A percentile compares a stretch with the other conserved stretches of the same genome.
phyloP scores from a whole-genome alignment of 2,888 invertebrate genomes.

The Aspidapion aeneum region DNA sequence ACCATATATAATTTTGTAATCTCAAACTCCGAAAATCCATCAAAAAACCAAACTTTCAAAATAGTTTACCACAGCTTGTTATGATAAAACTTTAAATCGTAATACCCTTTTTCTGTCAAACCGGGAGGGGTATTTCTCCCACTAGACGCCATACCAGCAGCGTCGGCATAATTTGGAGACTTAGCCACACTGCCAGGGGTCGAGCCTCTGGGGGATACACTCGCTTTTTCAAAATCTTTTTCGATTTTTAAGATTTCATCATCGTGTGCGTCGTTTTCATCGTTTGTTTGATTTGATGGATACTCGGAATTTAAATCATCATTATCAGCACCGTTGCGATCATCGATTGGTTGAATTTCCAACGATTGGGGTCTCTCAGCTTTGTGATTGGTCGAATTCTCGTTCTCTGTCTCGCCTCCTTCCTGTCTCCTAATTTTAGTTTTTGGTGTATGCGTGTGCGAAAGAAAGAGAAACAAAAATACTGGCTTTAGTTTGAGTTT shows the following conservation, averaged over 20 bases:
- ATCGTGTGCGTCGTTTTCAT: background rate
- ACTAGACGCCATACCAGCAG: conserved; percentile 36
- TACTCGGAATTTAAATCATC: conserved; percentile 14
- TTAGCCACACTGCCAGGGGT: conserved; percentile 18
- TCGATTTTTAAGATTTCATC: conserved; percentile 14
- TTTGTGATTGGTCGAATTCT: conserved; percentile 13
- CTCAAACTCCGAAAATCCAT: too few species aligned
- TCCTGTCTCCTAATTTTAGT: background rate
- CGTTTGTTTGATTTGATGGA: conserved; percentile 1
- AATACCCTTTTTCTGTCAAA: conserved; percentile 62
- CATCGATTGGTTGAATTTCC: conserved; percentile 1
- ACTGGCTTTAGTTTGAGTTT: conserved; percentile 18
- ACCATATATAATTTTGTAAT: too few species aligned
- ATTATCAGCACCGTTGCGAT: background rate
- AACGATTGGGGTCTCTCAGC: conserved; percentile 23
- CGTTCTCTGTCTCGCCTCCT: background rate
- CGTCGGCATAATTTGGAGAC: conserved; percentile 23
- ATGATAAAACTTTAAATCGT: conserved; percentile 76
- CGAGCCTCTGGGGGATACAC: conserved; percentile 4
- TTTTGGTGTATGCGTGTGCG: background rate
- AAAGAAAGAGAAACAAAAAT: conserved; percentile 7
- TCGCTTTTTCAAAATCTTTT: conserved; percentile 14
- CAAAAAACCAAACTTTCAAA: too few species aligned
- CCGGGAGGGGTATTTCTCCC: conserved; percentile 46
- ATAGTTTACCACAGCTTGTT: conserved; percentile 74